Conservation (phyloP, 2,888 invertebrate genomes). For the Rhingia rostrata region DNA sequence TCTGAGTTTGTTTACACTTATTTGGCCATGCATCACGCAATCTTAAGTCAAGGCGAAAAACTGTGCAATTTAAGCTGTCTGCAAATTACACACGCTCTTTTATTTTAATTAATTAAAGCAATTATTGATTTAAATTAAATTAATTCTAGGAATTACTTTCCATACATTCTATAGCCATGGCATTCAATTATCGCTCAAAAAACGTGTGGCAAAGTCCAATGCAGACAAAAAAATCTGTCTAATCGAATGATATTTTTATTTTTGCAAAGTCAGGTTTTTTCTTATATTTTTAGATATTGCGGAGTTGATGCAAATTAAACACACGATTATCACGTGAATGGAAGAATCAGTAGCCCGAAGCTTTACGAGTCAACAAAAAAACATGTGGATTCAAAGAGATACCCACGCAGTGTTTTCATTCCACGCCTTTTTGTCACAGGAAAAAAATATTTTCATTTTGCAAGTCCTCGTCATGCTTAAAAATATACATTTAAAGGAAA, state of each 20-base stretch:
- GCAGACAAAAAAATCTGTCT: background rate
- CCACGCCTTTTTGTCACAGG: no score
- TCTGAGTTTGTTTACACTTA: background rate
- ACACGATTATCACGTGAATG: background rate
- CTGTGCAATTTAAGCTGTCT: background rate
- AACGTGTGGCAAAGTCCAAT: background rate
- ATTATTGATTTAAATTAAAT: background rate
- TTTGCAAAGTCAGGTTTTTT: background rate
- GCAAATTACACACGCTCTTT: background rate
- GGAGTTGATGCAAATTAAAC: background rate
- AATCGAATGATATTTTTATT: background rate
- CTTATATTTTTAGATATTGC: conserved; percentile 4
- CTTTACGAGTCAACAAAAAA: no score
- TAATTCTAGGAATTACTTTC: no score
- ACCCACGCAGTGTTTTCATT: background rate
- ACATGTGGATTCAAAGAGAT: no score
- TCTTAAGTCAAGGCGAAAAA: background rate
- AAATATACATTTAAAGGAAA: no score
- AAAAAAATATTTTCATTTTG: no score
- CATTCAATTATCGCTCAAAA: background rate
- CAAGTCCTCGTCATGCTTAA: no score
- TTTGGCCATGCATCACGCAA: background rate
- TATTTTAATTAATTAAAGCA: background rate
- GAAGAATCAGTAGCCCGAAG: background rate
- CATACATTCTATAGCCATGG: no score